These are phyloP conservation scores for Porites cylindrica DNA, from an alignment of 92 coral and sea anemone species.

Conservation along the genomic window DNA sequence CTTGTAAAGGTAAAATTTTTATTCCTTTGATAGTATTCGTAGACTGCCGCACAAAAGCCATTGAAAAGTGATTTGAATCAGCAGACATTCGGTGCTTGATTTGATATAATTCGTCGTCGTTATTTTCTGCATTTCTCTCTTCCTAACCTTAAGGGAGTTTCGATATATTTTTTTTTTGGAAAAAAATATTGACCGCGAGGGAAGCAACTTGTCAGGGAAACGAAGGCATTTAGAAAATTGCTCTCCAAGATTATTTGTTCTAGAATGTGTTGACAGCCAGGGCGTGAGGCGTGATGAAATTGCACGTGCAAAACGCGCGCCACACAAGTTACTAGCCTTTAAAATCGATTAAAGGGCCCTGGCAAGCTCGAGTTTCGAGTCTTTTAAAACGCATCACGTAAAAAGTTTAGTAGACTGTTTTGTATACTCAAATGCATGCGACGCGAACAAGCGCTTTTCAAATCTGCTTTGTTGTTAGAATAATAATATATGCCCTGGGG, in stretches of 20 bases:
- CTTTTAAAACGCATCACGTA: conserved; percentile 20
- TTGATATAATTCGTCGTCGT: not conserved
- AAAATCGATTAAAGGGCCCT: conserved; percentile 37
- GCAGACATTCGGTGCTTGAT: conserved; percentile 31
- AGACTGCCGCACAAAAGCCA: conserved; percentile 20
- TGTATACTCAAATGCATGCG: conserved; percentile 8
- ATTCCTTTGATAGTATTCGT: conserved; percentile 24
- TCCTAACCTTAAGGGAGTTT: conserved; percentile 1
- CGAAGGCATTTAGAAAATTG: conserved; percentile 80
- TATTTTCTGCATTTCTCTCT: not conserved
- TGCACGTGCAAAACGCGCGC: conserved; percentile 58
- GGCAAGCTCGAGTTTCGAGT: not conserved
- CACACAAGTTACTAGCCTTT: conserved; percentile 43
- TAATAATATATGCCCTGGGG: conserved; percentile 49
- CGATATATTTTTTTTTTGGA: not conserved
- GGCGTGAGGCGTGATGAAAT: conserved; percentile 80
- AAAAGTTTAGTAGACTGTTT: not conserved
- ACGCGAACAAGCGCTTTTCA: conserved; percentile 18
- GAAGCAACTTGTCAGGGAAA: conserved; percentile 53
- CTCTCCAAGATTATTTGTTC: conserved; percentile 74
- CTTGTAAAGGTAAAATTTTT: conserved; percentile 35
- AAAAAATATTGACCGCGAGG: conserved; percentile 35
- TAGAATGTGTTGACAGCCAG: conserved; percentile 88
- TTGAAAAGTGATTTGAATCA: conserved; percentile 17
- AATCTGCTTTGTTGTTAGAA: conserved; percentile 39